phyloP scores from a whole-genome alignment of 2,113 vertebrate species.

The Rhynchomys soricoides region DNA sequence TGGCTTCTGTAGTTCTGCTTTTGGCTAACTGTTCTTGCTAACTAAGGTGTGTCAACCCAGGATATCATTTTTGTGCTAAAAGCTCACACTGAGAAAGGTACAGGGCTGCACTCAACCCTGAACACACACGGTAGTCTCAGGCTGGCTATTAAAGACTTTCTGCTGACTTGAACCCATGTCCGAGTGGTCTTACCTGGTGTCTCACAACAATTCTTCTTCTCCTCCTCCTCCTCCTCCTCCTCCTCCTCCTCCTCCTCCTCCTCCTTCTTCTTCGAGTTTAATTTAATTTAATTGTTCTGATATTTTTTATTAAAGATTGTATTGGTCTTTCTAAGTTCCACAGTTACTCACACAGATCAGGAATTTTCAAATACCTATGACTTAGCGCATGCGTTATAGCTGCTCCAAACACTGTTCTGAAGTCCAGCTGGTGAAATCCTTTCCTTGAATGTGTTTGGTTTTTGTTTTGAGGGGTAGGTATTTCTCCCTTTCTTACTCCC shows the following conservation, averaged over 20 bases:
- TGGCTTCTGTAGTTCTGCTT: not conserved
- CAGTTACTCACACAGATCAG: not conserved
- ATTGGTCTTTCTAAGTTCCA: not conserved
- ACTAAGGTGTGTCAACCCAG: not conserved
- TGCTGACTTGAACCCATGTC: not conserved
- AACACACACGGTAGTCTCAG: not conserved
- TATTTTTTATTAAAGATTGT: not conserved
- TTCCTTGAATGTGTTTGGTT: not conserved
- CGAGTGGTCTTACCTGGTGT: not conserved
- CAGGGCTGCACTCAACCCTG: not conserved
- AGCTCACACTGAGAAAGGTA: not conserved
- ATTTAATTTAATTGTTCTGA: not conserved
- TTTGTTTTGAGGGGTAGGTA: not conserved
- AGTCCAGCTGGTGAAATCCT: not conserved
- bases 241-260: too few species aligned
- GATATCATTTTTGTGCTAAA: not conserved
- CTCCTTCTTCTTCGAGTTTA: not conserved
- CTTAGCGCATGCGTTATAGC: not conserved
- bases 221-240: too few species aligned
- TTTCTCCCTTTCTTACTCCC: not conserved
- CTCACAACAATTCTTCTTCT: not conserved
- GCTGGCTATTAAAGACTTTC: not conserved
- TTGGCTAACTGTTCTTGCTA: not conserved
- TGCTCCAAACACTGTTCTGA: not conserved
- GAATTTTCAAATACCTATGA: not conserved